These are phyloP conservation scores for Leiothrix lutea DNA, from an alignment of 2,113 vertebrate genomes.

Conservation along the genomic window DNA sequence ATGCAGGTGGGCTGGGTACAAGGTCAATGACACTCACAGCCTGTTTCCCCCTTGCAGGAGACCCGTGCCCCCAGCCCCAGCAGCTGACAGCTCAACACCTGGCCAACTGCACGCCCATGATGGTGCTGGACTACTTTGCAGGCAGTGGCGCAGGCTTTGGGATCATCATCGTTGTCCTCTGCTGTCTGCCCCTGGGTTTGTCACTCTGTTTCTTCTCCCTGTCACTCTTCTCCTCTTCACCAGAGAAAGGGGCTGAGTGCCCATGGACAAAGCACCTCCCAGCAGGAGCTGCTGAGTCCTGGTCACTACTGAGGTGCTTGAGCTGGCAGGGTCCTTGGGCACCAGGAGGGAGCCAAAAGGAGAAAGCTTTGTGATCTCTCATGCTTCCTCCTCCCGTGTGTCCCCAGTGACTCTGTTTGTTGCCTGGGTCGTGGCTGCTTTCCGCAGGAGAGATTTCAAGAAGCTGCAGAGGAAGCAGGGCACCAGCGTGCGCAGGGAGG, in stretches of 20 bases:
- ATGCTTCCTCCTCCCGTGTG: background rate
- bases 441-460: conserved; percentile 79
- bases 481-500: conserved; percentile 44
- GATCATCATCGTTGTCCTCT: conserved; percentile 77
- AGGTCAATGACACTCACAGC: background rate
- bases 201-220: background rate
- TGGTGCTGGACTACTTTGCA: conserved; percentile 82
- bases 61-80: conserved; percentile 83
- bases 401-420: conserved; percentile 83
- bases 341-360: background rate
- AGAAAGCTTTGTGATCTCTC: background rate
- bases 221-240: background rate
- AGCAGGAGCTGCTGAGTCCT: background rate
- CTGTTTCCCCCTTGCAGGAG: conserved; percentile 64
- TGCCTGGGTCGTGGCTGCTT: conserved; percentile 81
- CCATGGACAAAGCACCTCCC: background rate
- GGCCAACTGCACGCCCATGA: conserved; percentile 77
- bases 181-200: conserved; percentile 89
- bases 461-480: conserved; percentile 79
- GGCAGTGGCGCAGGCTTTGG: conserved; percentile 84
- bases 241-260: background rate
- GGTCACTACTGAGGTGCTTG: background rate
- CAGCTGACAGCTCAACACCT: conserved; percentile 77
- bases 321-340: background rate
- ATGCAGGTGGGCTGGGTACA: background rate